A percentile compares a stretch with the other conserved stretches of the same genome.
These are phyloP conservation scores for Spialia ferax DNA, from an alignment of 2,888 invertebrate species.

Conservation along the genomic window DNA sequence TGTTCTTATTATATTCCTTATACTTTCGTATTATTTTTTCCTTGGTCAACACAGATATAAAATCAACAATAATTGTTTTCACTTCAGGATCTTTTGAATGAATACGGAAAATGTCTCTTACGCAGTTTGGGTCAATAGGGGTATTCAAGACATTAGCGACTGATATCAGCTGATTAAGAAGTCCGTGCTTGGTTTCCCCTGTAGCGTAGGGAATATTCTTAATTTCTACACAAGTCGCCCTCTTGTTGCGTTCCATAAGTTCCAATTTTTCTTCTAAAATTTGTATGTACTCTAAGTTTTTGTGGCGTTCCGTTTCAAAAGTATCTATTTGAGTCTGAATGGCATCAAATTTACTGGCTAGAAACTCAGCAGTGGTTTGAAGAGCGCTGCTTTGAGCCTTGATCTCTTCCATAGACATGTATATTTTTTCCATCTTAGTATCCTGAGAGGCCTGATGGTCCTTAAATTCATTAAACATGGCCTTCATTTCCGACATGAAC, in stretches of 20 bases:
- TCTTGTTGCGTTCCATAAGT: background rate
- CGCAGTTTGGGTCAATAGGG: background rate
- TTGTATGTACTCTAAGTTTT: background rate
- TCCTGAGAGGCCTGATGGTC: background rate
- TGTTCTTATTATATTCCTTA: background rate
- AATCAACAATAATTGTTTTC: background rate
- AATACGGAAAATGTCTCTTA: background rate
- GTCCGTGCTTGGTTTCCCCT: background rate
- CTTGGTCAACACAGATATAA: background rate
- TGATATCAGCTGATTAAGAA: background rate
- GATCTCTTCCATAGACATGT: background rate
- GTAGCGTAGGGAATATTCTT: background rate
- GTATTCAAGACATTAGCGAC: background rate
- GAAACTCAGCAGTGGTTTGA: background rate
- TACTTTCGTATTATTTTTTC: background rate
- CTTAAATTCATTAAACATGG: background rate
- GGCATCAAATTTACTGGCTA: background rate
- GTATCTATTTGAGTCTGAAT: background rate
- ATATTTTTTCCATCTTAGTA: background rate
- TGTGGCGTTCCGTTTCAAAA: background rate
- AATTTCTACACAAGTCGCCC: background rate
- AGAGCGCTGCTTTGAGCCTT: background rate
- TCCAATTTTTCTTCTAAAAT: background rate
- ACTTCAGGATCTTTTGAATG: background rate
- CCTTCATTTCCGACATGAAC: constrained; percentile 1